Evolutionary conservation across 2,888 invertebrate species (phyloP), one percentile per base, ranked within the genome.

Genomic region (Tanytarsus gracilentus): DNA sequence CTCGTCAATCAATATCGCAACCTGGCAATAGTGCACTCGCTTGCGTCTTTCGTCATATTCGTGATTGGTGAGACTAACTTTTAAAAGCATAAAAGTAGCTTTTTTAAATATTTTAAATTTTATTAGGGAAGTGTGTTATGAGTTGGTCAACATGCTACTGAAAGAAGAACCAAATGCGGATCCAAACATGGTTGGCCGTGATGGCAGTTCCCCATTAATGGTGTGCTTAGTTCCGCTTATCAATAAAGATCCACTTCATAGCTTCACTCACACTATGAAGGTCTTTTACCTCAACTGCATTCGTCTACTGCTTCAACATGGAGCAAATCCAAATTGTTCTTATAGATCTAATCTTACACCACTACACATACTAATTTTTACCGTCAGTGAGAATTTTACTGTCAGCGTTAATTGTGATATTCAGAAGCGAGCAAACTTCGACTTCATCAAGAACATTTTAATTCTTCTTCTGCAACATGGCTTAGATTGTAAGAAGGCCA

Each of bases 221-320:
- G 83, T 86, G 26, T 80, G 86, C 66, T 73, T 87, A 61, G 85
- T 86, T 61, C 85, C 85, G 48, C 72, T 86, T 29, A 83, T 86
- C 61, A 85, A 86, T 69, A 85, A 85, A 68, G 85, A 85, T 71
- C 83, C 84, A 51, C 70, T 84, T 51, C 83, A 84, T 69, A 81
- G 83, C 69, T 83, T 84, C 67, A 84, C 84, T 4, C 85, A 85
- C 70, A 82, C 79, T 64, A 84, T 84, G 82, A 85, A 85, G 77
- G 82, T 86, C 3, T 84, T 83, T 68, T 85, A 86, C 68, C 69
- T 86, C 64, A 82, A 83, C 67, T 85, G 85, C 68, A 81, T 87
- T 56, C 76, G 82, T 49, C 79, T 84, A 51, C 74, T 87, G 23
- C 72, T 86, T 64, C 80, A 83, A 67, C 78, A 83, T 68, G 85